These are phyloP conservation scores for Nasonia giraulti DNA, from an alignment of 1,140 invertebrate genomes.

Conservation along the genomic window DNA sequence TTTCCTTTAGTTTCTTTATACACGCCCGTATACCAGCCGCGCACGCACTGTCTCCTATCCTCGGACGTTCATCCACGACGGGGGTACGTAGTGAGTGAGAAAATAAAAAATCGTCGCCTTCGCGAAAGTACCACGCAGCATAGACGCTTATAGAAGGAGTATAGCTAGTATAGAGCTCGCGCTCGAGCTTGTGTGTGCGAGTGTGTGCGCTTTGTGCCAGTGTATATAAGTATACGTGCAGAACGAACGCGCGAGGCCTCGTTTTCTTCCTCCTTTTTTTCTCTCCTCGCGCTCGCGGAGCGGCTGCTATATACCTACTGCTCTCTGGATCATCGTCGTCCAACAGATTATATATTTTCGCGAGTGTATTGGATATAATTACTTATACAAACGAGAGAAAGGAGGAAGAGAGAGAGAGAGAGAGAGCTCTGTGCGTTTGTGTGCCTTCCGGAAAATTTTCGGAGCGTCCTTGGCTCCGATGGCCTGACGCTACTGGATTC, in stretches of 20 bases:
- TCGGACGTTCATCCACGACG: background rate
- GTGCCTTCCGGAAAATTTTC: background rate
- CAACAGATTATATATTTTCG: background rate
- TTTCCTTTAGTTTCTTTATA: constrained; percentile 16
- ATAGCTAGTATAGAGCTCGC: background rate
- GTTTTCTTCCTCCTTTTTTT: constrained; percentile 34
- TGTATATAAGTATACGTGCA: background rate
- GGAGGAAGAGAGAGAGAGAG: background rate
- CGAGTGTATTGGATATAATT: background rate
- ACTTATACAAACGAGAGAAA: background rate
- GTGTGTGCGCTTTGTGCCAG: background rate
- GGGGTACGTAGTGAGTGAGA: constrained; percentile 29
- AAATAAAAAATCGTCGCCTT: constrained; percentile 11
- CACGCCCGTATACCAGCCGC: background rate
- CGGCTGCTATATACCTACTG: background rate
- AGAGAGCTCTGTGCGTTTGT: background rate
- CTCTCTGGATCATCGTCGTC: background rate
- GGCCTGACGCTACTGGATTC: background rate
- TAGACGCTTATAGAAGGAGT: constrained; percentile 56
- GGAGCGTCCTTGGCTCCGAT: background rate
- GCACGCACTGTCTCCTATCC: background rate
- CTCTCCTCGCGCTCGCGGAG: background rate
- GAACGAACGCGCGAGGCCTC: constrained; percentile 55
- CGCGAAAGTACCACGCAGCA: constrained; percentile 55
- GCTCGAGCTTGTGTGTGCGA: background rate